Base-by-base conservation (phyloP, 2,888 invertebrate genomes). In the Operophtera brumata region DNA sequence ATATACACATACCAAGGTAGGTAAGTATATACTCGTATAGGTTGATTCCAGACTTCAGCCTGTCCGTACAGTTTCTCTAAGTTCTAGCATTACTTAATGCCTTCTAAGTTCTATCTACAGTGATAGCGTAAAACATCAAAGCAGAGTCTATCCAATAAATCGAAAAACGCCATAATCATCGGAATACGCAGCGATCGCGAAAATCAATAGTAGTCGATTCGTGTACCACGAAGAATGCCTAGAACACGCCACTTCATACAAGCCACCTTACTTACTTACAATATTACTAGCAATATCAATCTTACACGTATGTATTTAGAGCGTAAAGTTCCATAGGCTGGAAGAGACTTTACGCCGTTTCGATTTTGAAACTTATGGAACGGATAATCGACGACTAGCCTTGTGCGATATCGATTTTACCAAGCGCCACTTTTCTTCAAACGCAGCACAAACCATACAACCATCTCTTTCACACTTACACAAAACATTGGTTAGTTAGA, bases 351-450 rank as follows among this genome's bases (percentile, higher is more conserved):
- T 78, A 57, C 13, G 59, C 63, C 72, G 14, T 71, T 82, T 53
- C 48, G 50, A 30, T 47, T 47, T 59, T 39, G 41, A 55, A 30
- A 59, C 40, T 57, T 68, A 70, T 70, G 64, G 67, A 82, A 78
- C 84, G 83, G 86, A 86, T 89, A 89, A 90, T 90, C 90, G 90
- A 90, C 90, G 86, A 78, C 84, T 84, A 90, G 90, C 90, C 90
- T 90, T 90, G 90, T 85, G 88, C 86, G 88, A 90, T 90, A 91
- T 91, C 90, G 90, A 91, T 91, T 90, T 90, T 89, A 82, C 81
- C 75, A 70, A 73, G 77, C 74, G 78, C 78, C 71, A 77, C 77
- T 80, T 80, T 80, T 71, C 69, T 69, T 67, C 54, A 66, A 73
- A 69, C 73, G 73, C 65, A 77, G 64, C 9, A 32, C 52, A 57